phyloP scores from a whole-genome alignment of 2,797 vertebrate genomes.

The Thripadectes ignobilis region DNA sequence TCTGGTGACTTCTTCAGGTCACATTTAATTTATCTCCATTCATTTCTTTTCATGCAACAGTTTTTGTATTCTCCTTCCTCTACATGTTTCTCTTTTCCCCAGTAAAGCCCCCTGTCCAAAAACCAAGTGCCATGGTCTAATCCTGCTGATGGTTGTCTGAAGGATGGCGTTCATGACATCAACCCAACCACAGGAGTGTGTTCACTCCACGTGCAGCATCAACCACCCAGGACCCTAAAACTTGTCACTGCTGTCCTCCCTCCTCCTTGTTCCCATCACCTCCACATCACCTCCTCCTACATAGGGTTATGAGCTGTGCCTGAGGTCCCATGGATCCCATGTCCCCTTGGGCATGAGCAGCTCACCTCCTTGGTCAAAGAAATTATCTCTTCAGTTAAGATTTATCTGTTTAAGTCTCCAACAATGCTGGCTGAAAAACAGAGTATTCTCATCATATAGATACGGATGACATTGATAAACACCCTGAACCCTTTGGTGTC shows the following conservation, averaged over 20 bases:
- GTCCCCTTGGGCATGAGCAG: fast-evolving
- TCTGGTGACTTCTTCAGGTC: background rate
- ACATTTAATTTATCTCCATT: background rate
- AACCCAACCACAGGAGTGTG: background rate
- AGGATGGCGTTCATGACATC: background rate
- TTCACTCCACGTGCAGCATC: background rate
- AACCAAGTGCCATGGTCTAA: background rate
- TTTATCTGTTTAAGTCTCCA: background rate
- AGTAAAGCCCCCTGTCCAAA: background rate
- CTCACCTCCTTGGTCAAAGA: background rate
- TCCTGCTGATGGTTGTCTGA: background rate
- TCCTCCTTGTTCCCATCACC: background rate
- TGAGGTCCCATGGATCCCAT: background rate
- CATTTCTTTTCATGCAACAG: background rate
- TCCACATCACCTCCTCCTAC: background rate
- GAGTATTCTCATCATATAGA: fast-evolving
- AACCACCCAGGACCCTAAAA: background rate
- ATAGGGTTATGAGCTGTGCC: background rate
- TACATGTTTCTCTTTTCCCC: background rate
- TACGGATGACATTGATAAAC: background rate
- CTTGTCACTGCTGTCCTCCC: background rate
- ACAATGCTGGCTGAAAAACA: background rate
- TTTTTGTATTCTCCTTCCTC: background rate
- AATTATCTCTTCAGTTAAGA: background rate
- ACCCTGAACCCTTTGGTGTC: background rate